phyloP scores from a whole-genome alignment of 2,888 invertebrate species.

The Salpingus planirostris region DNA sequence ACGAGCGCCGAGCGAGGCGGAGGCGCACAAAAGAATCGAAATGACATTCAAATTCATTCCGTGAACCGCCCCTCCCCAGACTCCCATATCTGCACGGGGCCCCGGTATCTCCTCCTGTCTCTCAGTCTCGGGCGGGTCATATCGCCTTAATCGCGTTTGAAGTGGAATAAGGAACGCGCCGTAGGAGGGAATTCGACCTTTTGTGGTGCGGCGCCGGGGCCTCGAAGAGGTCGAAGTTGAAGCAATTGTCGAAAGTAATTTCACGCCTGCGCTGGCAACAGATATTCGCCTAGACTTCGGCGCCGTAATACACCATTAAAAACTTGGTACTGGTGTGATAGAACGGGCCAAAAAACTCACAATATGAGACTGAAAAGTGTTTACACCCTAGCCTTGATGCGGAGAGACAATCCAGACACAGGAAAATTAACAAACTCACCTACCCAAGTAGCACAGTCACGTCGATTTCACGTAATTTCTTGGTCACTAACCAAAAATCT shows the following conservation, averaged over 20 bases:
- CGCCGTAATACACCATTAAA: slow-evolving; percentile 7
- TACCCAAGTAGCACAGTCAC: no score
- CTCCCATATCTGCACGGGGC: slow-evolving; percentile 26
- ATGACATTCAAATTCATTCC: slow-evolving; percentile 33
- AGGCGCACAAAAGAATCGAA: slow-evolving; percentile 20
- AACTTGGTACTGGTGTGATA: no score
- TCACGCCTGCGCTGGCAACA: slow-evolving; percentile 32
- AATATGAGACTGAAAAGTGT: no score
- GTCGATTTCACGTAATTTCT: no score
- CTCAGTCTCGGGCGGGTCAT: slow-evolving; percentile 26
- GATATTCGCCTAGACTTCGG: slow-evolving; percentile 26
- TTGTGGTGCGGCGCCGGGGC: slow-evolving; percentile 16
- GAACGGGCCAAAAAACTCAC: no score
- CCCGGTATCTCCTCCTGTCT: slow-evolving; percentile 16
- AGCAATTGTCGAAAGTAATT: slow-evolving; percentile 38
- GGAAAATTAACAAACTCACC: no score
- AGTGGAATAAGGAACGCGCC: slow-evolving; percentile 26
- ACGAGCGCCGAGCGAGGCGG: not conserved
- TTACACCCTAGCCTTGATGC: no score
- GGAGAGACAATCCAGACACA: no score
- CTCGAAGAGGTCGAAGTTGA: no score
- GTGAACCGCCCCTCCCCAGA: slow-evolving; percentile 19
- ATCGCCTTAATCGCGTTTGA: slow-evolving; percentile 29
- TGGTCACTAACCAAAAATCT: no score
- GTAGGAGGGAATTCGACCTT: slow-evolving; percentile 18